Conservation (phyloP, 2,113 vertebrate genomes). For the Melospiza melodia region DNA sequence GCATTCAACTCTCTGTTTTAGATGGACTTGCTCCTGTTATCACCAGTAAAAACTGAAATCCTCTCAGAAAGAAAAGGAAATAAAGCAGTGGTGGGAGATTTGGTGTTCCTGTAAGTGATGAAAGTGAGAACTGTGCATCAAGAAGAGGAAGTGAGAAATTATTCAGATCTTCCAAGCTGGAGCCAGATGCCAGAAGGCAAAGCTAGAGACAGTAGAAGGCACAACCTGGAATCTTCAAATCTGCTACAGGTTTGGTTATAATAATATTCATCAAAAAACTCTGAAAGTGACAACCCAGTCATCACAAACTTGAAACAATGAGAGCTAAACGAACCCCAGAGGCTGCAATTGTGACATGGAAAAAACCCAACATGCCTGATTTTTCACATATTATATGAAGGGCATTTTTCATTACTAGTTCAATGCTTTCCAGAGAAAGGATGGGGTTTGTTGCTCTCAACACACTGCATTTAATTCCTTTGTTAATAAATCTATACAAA, state of each 20-base stretch:
- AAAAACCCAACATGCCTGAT: background rate
- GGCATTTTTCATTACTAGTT: background rate
- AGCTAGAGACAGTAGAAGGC: background rate
- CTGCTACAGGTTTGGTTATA: background rate
- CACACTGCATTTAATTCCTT: background rate
- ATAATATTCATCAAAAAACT: background rate
- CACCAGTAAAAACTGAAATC: slow-evolving; percentile 23
- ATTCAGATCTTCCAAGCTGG: slow-evolving; percentile 9
- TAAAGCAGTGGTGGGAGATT: background rate
- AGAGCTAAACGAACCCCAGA: background rate
- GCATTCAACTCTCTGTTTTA: background rate
- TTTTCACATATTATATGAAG: background rate
- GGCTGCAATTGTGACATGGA: background rate
- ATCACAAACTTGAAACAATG: background rate
- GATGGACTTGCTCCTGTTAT: slow-evolving; percentile 16
- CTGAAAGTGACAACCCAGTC: background rate
- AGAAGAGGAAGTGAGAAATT: slow-evolving; percentile 30
- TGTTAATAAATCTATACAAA: background rate
- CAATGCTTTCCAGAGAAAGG: background rate
- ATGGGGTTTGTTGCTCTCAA: background rate
- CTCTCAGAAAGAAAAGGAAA: background rate
- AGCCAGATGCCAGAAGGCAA: background rate
- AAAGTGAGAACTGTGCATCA: slow-evolving; percentile 1
- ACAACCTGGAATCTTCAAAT: background rate
- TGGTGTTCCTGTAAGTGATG: background rate